Evolutionary conservation across 1,140 invertebrate species (phyloP).

Genomic region (Halyomorpha halys): DNA sequence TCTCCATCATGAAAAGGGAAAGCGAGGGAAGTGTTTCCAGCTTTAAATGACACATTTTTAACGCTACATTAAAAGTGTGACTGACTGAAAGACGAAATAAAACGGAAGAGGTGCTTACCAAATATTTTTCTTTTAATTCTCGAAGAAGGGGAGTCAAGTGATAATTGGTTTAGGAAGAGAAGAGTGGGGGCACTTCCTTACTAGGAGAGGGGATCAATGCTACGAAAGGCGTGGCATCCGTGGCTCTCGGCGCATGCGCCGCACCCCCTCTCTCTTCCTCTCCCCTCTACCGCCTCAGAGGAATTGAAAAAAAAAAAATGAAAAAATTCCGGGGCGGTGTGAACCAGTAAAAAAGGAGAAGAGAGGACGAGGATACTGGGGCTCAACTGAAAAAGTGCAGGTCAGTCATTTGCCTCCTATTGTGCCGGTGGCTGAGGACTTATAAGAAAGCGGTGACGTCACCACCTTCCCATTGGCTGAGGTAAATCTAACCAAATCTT

Average conservation of each 20-base stretch:
- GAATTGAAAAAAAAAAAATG: slow-evolving; percentile 4
- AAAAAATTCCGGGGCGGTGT: neutral
- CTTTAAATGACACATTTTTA: too few species aligned
- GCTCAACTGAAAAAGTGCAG: slow-evolving; percentile 3
- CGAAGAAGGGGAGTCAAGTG: slow-evolving; percentile 6
- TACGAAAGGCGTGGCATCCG: slow-evolving; percentile 1
- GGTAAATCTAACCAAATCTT: neutral
- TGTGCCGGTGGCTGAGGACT: neutral
- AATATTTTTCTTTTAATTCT: slow-evolving; percentile 4
- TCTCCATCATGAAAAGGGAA: too few species aligned
- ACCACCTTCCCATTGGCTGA: slow-evolving; percentile 8
- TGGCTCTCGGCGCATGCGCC: neutral
- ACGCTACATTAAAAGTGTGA: too few species aligned
- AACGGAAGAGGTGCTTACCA: neutral
- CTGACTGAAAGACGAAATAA: too few species aligned
- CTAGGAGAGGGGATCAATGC: slow-evolving; percentile 6
- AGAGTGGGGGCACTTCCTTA: neutral
- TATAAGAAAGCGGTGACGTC: slow-evolving; percentile 8
- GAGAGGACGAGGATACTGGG: neutral
- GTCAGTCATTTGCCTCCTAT: slow-evolving; percentile 8
- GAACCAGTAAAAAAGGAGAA: slow-evolving; percentile 5
- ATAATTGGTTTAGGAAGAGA: slow-evolving; percentile 6
- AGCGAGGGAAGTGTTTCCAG: too few species aligned
- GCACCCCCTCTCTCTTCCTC: neutral
- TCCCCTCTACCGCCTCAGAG: neutral